Evolutionary conservation across 1,140 invertebrate genomes (phyloP), one percentile per base, ranked within the genome.

Genomic region (Trissolcus basalis): DNA sequence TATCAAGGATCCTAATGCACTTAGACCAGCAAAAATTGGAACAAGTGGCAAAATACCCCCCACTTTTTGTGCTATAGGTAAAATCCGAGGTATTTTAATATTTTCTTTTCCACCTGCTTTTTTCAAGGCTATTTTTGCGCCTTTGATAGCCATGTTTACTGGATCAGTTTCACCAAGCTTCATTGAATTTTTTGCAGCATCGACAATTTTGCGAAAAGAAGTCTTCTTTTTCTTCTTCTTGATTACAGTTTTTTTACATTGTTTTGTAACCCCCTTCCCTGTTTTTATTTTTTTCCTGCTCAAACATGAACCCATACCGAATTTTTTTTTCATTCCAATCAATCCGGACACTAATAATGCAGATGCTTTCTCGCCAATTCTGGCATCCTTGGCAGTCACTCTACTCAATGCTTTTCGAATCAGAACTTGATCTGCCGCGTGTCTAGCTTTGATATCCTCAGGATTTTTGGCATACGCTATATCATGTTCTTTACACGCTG

Each of bases 401-500:
- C 81, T 74, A 56, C 79, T 11, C 81, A 80, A 87, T 33, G 87
- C 87, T 73, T 81, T 83, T 41, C 85, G 64, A 36, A 78, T 74
- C 50, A 89, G 78, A 56, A 77, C 32, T 64, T 79, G 72, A 81
- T 89, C 87, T 35, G 87, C 88, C 63, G 69, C 51, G 67, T 88
- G 81, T 78, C 88, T 77, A 19, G 72, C 64, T 13, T 55, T 15
- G 53, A 86, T 58, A 79, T 87, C 61, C n/a, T 78, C 71, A 41
- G 81, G 81, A 48, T 76, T 77, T 60, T 86, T 59, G 0, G 77
- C 41, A 19, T 61, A 61, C 11, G 50, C 41, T n/a, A 55, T 61
- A 56, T 61, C 67, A 14, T 90, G 89, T 32, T 83, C 55, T 76
- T 85, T 87, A 56, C 87, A 89, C n/a, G 84, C 80, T 51, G 74